Evolutionary conservation across 2,797 vertebrate species (phyloP).

Genomic region (Melanotaenia boesemani): DNA sequence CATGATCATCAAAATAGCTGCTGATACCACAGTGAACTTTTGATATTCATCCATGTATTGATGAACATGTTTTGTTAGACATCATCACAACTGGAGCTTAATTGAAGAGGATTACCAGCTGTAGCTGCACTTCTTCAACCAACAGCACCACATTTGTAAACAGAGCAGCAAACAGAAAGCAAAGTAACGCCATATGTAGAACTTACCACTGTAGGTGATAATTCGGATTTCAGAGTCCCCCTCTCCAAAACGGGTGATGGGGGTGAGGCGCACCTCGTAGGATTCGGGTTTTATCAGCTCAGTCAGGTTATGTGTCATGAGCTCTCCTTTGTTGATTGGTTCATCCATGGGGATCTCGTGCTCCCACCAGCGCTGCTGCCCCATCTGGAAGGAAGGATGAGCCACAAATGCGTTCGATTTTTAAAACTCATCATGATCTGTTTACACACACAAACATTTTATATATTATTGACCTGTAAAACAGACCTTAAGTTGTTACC

Average conservation of each 20-base stretch:
- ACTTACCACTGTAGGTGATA: conserved; percentile 96
- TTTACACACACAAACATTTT: neutral
- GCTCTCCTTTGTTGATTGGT: conserved; percentile 92
- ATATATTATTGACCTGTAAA: neutral
- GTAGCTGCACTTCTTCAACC: conserved; percentile 22
- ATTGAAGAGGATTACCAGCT: conserved; percentile 39
- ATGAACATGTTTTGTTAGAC: conserved; percentile 30
- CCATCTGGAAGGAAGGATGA: conserved; percentile 81
- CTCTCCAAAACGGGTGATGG: conserved; percentile 96
- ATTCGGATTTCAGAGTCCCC: conserved; percentile 95
- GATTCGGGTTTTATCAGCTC: conserved; percentile 96
- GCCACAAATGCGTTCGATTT: neutral
- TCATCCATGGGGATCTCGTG: conserved; percentile 95
- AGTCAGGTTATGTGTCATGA: conserved; percentile 96
- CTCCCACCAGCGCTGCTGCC: conserved; percentile 97
- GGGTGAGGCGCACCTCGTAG: conserved; percentile 95
- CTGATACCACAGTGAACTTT: conserved; percentile 39
- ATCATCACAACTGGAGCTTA: conserved; percentile 14
- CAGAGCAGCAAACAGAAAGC: neutral
- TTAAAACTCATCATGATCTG: neutral
- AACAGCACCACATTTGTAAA: neutral
- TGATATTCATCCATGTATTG: conserved; percentile 20
- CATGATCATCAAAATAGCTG: conserved; percentile 19
- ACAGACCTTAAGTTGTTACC: neutral
- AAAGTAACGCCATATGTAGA: neutral